Conservation (phyloP, 92 coral and sea anemone genomes). For the Montipora capitata region DNA sequence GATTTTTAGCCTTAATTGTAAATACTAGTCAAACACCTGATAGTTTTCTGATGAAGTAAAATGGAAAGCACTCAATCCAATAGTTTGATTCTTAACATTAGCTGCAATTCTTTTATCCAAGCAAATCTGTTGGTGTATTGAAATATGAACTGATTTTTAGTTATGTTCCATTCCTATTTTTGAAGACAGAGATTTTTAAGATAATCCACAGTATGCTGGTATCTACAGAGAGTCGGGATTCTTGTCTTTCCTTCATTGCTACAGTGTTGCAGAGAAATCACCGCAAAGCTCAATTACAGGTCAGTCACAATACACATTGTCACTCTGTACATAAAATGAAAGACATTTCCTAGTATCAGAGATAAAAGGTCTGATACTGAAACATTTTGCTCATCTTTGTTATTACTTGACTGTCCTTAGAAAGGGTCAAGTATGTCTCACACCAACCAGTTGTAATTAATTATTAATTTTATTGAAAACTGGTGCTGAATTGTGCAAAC, state of each 20-base stretch:
- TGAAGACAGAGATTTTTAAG: constrained; percentile 87
- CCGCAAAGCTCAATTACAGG: constrained; percentile 95
- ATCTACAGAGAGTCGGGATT: constrained; percentile 90
- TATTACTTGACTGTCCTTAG: too few species aligned
- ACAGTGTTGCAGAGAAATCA: constrained; percentile 87
- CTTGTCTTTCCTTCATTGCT: constrained; percentile 84
- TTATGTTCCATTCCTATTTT: background rate
- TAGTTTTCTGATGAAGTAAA: too few species aligned
- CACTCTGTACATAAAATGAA: background rate
- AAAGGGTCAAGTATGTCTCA: too few species aligned
- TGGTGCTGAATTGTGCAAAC: too few species aligned
- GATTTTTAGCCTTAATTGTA: too few species aligned
- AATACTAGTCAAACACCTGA: too few species aligned
- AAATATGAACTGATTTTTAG: background rate
- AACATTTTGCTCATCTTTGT: too few species aligned
- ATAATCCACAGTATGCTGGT: constrained; percentile 93
- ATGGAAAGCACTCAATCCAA: background rate
- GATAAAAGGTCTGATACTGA: too few species aligned
- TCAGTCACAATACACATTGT: constrained; percentile 13
- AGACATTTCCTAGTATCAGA: too few species aligned
- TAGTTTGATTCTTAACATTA: too few species aligned
- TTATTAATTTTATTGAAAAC: too few species aligned
- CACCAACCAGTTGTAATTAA: too few species aligned
- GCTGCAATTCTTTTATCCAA: background rate
- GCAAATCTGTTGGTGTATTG: background rate